phyloP scores from a whole-genome alignment of 1,140 invertebrate genomes.

The Pantala flavescens region DNA sequence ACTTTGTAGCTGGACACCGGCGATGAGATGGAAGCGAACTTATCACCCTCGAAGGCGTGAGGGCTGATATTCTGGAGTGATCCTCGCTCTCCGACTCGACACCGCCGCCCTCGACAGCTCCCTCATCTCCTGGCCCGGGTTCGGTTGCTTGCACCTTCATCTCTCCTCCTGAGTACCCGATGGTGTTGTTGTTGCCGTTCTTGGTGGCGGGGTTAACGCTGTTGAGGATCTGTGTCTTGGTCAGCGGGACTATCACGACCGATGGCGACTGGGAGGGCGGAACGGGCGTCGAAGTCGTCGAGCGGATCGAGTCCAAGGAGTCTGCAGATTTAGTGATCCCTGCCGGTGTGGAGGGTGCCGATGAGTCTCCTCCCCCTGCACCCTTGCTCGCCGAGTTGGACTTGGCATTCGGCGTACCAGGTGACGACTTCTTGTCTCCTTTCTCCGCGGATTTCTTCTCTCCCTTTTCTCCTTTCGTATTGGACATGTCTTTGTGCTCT shows the following conservation, averaged over 20 bases:
- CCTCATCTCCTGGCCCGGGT: background rate
- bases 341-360: background rate
- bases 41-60: background rate
- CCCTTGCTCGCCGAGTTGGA: background rate
- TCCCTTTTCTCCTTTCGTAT: background rate
- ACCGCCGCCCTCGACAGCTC: background rate
- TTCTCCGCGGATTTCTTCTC: background rate
- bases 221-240: background rate
- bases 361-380: background rate
- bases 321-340: background rate
- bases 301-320: background rate
- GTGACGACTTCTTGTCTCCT: background rate
- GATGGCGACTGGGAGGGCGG: background rate
- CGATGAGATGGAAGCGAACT: background rate
- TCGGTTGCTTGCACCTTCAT: background rate
- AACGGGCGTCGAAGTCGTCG: background rate
- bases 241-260: background rate
- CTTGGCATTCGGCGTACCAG: background rate
- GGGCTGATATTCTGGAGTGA: background rate
- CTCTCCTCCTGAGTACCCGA: background rate
- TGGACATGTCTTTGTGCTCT: constrained; percentile 54
- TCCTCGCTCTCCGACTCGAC: constrained; percentile 1
- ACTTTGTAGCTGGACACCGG: background rate
- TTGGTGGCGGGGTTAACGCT: background rate
- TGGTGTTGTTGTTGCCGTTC: background rate